These are phyloP conservation scores for Sminthurinus aureus DNA, from an alignment of 2,888 invertebrate species.

Conservation along the genomic window DNA sequence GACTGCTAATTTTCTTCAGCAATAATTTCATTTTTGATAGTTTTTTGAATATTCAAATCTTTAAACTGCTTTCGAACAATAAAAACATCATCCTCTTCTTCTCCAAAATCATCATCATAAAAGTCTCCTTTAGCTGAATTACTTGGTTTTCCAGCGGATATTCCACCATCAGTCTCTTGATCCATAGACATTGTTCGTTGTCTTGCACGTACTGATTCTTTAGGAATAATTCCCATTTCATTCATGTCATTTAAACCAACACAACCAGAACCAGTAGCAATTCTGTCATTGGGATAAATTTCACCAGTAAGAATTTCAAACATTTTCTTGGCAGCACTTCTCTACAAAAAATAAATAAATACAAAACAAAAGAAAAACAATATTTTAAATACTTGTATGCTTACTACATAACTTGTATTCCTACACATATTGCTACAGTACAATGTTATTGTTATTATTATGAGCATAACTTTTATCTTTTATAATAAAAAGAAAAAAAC, in stretches of 20 bases:
- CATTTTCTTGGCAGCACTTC: constrained; percentile 50
- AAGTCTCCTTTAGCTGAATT: neutral
- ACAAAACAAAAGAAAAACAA: too few species aligned
- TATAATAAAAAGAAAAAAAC: too few species aligned
- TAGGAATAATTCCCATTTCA: constrained; percentile 34
- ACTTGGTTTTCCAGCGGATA: neutral
- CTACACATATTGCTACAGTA: too few species aligned
- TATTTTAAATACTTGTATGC: too few species aligned
- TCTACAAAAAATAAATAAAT: too few species aligned
- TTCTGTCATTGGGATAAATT: constrained; percentile 42
- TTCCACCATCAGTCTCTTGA: neutral
- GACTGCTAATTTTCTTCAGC: too few species aligned
- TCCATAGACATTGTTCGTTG: neutral
- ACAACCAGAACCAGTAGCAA: constrained; percentile 47
- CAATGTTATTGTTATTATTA: too few species aligned
- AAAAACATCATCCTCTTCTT: neutral
- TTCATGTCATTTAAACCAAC: constrained; percentile 18
- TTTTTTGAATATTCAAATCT: neutral
- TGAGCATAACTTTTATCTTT: too few species aligned
- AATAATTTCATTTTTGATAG: too few species aligned
- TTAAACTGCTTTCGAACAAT: neutral
- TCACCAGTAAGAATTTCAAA: constrained; percentile 41
- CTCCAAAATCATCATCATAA: neutral
- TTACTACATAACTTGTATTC: too few species aligned
- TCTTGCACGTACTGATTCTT: constrained; percentile 38